Conservation (phyloP, 2,888 invertebrate genomes). For the Cheilosia variabilis region DNA sequence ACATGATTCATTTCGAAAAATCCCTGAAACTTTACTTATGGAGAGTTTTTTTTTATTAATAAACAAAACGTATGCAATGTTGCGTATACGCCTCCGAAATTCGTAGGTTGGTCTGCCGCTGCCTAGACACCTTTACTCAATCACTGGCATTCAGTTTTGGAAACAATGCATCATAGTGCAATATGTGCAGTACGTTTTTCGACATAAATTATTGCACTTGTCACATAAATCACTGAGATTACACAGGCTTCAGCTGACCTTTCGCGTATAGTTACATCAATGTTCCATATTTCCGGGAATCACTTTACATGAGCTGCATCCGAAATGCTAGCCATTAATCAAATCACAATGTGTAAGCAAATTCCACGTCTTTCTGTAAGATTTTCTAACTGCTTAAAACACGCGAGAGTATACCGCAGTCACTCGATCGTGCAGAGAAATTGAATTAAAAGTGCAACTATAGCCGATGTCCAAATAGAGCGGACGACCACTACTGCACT, state of each 20-base stretch:
- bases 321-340: conserved; percentile 46
- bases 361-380: conserved; percentile 22
- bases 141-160: not conserved
- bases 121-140: no score
- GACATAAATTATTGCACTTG: not conserved
- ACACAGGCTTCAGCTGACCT: not conserved
- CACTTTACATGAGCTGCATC: conserved; percentile 34
- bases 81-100: conserved; percentile 6
- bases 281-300: conserved; percentile 22
- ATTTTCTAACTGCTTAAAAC: conserved; percentile 60
- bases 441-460: conserved; percentile 55
- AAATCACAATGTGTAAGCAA: conserved; percentile 38
- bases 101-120: no score
- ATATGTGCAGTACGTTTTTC: not conserved
- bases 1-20: not conserved
- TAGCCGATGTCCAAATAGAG: conserved; percentile 47
- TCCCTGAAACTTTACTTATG: not conserved
- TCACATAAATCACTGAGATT: not conserved
- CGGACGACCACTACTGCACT: conserved; percentile 5
- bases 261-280: conserved; percentile 6
- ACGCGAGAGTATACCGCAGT: conserved; percentile 22
- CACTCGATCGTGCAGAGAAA: conserved; percentile 51
- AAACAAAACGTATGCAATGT: not conserved
- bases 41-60: not conserved
- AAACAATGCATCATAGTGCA: not conserved